A percentile compares a stretch with the other conserved stretches of the same genome.
phyloP scores from a whole-genome alignment of 53 echinoderm and acorn worm genomes.

The Astropecten irregularis region DNA sequence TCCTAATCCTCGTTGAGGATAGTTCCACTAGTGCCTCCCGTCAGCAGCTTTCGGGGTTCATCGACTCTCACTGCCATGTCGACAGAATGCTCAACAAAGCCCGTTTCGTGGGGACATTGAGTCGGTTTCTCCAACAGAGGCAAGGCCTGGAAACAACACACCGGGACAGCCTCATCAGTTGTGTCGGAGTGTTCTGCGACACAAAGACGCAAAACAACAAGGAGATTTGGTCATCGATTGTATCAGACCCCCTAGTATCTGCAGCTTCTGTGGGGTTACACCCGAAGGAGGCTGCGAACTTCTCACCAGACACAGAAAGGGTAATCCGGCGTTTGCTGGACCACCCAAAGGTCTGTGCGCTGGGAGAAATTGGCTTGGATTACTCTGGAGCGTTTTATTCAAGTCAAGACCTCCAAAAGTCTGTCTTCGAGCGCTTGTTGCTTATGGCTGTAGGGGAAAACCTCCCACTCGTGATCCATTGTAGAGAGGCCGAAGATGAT shows the following conservation, averaged over 20 bases:
- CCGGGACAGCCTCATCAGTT: background rate
- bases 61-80: background rate
- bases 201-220: background rate
- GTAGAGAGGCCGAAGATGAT: conserved; percentile 23
- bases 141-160: background rate
- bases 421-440: background rate
- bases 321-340: conserved; percentile 28
- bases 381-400: background rate
- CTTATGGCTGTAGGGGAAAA: background rate
- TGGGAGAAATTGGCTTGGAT: background rate
- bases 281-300: background rate
- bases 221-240: background rate
- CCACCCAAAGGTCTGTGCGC: background rate
- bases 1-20: background rate
- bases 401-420: too few species aligned
- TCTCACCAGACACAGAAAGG: background rate
- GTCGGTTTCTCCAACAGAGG: background rate
- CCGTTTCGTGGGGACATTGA: background rate
- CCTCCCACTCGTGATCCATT: conserved; percentile 3
- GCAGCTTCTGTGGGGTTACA: background rate
- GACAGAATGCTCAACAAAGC: background rate
- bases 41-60: background rate
- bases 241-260: background rate
- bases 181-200: background rate
- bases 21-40: background rate